Evolutionary conservation across 2,113 vertebrate genomes (phyloP).

Genomic region (Trichechus manatus): DNA sequence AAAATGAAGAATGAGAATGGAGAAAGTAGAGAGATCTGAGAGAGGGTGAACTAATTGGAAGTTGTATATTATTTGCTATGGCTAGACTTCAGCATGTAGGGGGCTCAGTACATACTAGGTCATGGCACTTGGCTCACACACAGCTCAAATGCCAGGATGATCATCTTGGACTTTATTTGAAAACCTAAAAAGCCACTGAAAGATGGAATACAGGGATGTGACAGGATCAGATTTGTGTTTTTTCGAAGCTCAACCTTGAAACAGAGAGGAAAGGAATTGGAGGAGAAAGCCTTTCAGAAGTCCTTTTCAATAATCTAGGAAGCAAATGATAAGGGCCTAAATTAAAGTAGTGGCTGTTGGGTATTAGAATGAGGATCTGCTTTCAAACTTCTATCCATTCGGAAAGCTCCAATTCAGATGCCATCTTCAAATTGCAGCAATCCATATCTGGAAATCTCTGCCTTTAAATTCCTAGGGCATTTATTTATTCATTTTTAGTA

Average conservation of each 20-base stretch:
- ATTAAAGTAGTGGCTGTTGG: background rate
- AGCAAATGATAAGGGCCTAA: background rate
- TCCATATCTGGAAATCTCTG: background rate
- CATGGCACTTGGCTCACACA: background rate
- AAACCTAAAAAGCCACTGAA: background rate
- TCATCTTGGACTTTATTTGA: background rate
- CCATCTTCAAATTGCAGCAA: background rate
- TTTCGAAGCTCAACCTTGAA: background rate
- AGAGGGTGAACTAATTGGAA: background rate
- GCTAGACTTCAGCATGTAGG: background rate
- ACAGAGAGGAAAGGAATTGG: background rate
- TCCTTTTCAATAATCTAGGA: background rate
- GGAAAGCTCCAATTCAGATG: background rate
- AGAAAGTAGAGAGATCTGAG: background rate
- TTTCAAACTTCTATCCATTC: background rate
- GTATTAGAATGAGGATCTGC: background rate
- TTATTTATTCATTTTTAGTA: background rate
- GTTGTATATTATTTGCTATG: background rate
- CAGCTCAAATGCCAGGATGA: background rate
- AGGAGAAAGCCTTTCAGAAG: background rate
- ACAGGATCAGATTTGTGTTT: background rate
- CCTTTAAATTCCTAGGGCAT: background rate
- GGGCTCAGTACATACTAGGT: background rate
- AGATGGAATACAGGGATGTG: background rate
- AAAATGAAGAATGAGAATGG: background rate